phyloP scores from a whole-genome alignment of 2,888 invertebrate species.

The Hoplodrina blanda region DNA sequence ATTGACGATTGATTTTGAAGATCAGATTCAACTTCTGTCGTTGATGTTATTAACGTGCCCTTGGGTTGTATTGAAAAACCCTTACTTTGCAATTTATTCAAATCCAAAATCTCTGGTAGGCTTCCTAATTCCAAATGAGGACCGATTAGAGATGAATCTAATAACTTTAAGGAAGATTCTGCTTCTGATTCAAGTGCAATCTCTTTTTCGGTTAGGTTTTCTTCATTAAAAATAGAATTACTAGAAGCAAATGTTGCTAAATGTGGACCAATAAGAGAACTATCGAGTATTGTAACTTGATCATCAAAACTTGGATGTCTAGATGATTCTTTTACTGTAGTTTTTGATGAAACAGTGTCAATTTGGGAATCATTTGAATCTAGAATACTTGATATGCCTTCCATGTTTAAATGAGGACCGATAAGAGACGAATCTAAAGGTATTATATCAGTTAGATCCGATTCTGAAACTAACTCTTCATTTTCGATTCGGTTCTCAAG shows the following conservation, averaged over 20 bases:
- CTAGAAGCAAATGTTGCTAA: not conserved
- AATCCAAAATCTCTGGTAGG: not conserved
- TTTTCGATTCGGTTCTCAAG: not conserved
- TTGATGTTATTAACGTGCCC: not conserved
- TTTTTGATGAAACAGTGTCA: not conserved
- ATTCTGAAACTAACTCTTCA: not conserved
- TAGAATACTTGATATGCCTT: not conserved
- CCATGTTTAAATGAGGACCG: slow-evolving; percentile 13
- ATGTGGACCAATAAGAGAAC: slow-evolving; percentile 6
- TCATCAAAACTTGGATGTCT: not conserved
- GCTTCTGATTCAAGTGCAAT: not conserved
- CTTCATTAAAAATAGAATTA: not conserved
- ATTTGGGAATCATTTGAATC: not conserved
- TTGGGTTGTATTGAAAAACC: not conserved
- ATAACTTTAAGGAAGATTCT: not conserved
- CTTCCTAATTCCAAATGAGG: slow-evolving; percentile 1
- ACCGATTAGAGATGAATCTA: slow-evolving; percentile 16
- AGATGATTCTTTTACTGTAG: not conserved
- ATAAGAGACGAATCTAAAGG: slow-evolving; percentile 14
- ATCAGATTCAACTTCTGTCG: not conserved
- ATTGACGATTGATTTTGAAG: not conserved
- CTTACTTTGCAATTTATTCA: not conserved
- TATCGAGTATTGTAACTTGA: not conserved
- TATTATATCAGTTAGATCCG: not conserved
- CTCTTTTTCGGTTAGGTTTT: not conserved